These are phyloP conservation scores for Antitype chi DNA, from an alignment of 2,888 invertebrate species.

Conservation along the genomic window DNA sequence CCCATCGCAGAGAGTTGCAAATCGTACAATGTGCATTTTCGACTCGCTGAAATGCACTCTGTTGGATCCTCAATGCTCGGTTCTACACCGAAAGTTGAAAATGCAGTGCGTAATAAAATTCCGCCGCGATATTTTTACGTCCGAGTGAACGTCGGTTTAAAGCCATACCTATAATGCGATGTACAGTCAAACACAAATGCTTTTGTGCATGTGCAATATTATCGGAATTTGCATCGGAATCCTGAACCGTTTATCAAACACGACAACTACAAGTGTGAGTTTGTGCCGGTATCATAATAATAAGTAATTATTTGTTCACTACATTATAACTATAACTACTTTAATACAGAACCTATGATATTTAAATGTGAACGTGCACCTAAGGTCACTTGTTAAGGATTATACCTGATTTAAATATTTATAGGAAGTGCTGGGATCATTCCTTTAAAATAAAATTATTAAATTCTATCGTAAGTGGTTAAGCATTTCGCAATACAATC, in stretches of 20 bases:
- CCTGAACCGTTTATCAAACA: constrained; percentile 75
- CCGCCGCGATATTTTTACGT: too few species aligned
- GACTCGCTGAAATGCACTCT: too few species aligned
- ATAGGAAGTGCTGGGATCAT: constrained; percentile 2
- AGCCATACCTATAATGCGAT: constrained; percentile 42
- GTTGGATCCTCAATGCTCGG: too few species aligned
- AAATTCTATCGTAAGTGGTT: neutral
- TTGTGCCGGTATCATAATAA: constrained; percentile 31
- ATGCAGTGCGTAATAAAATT: too few species aligned
- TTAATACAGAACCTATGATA: constrained; percentile 15
- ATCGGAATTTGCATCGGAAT: constrained; percentile 85
- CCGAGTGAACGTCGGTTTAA: too few species aligned
- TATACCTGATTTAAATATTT: constrained; percentile 14
- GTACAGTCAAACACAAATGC: constrained; percentile 67
- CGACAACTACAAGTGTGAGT: constrained; percentile 30
- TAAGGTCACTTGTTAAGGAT: constrained; percentile 29
- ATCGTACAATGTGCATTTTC: too few species aligned
- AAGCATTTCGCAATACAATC: neutral
- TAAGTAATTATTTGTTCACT: constrained; percentile 68
- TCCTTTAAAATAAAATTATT: constrained; percentile 3
- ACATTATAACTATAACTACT: constrained; percentile 39
- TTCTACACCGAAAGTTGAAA: too few species aligned
- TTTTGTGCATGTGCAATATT: constrained; percentile 63
- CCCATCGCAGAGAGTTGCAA: too few species aligned
- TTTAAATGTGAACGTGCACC: constrained; percentile 43